phyloP scores from a whole-genome alignment of 1,140 invertebrate genomes.

The Drosophila prosaltans region DNA sequence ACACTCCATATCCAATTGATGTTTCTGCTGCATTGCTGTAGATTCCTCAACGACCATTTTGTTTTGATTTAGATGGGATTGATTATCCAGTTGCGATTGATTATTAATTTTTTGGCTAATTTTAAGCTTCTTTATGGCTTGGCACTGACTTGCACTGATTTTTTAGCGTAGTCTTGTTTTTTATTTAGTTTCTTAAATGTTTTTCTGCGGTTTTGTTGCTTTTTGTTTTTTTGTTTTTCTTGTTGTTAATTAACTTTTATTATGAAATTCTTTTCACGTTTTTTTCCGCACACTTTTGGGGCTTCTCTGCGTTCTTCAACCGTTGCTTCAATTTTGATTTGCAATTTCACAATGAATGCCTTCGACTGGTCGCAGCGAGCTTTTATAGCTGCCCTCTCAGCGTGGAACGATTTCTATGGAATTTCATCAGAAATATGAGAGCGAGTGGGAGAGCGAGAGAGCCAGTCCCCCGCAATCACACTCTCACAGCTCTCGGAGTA shows the following conservation, averaged over 20 bases:
- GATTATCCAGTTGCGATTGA: conserved; percentile 22
- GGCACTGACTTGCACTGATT: conserved; percentile 44
- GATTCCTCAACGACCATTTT: conserved; percentile 81
- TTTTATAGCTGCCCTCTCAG: conserved; percentile 78
- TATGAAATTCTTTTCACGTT: conserved; percentile 82
- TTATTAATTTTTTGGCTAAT: conserved; percentile 43
- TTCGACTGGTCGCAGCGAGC: conserved; percentile 30
- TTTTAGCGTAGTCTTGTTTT: conserved; percentile 17
- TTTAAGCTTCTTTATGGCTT: conserved; percentile 49
- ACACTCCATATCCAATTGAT: conserved; percentile 64
- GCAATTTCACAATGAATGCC: conserved; percentile 83
- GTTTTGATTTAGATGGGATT: conserved; percentile 37
- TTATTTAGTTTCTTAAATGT: not conserved
- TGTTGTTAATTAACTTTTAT: conserved; percentile 70
- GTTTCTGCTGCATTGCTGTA: conserved; percentile 59
- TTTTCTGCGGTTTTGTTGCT: not conserved
- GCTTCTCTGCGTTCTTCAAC: conserved; percentile 31
- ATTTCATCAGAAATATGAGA: conserved; percentile 75
- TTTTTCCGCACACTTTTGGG: not conserved
- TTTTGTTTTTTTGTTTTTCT: conserved; percentile 14
- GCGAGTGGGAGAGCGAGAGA: conserved; percentile 7
- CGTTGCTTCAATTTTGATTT: conserved; percentile 83
- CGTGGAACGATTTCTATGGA: conserved; percentile 45
- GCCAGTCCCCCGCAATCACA: not conserved
- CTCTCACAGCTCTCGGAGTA: conserved; percentile 23